Percentiles rank a stretch among this genome's conserved stretches.
Evolutionary conservation across 2,113 vertebrate species (phyloP).

Genomic region (Perca fluviatilis): DNA sequence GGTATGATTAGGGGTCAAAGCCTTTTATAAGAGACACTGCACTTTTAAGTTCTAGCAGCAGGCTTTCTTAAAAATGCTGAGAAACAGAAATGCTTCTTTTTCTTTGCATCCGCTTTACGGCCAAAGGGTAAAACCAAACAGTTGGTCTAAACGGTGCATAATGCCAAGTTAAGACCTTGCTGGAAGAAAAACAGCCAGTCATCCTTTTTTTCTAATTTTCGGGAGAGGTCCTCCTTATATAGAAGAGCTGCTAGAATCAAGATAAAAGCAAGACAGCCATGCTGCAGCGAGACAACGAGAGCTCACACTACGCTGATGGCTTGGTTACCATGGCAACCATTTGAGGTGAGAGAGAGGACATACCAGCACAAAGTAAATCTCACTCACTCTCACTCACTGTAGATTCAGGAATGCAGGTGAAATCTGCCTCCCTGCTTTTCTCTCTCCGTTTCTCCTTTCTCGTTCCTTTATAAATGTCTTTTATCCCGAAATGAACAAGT

Average conservation of each 20-base stretch:
- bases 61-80: conserved; percentile 43
- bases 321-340: conserved; percentile 66
- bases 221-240: conserved; percentile 30
- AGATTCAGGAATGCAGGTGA: conserved; percentile 75
- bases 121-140: conserved; percentile 59
- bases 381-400: too few relatives aligned
- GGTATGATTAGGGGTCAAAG: conserved; percentile 37
- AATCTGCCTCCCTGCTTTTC: conserved; percentile 41
- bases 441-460: conserved; percentile 21
- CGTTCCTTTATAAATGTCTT: conserved; percentile 42
- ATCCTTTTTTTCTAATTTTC: conserved; percentile 53
- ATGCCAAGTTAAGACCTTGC: conserved; percentile 47
- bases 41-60: conserved; percentile 43
- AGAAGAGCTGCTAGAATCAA: conserved; percentile 37
- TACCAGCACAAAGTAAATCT: conserved; percentile 66
- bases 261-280: conserved; percentile 58
- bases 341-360: conserved; percentile 78
- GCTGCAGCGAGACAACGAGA: conserved; percentile 39
- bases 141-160: conserved; percentile 44
- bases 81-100: conserved; percentile 35
- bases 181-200: conserved; percentile 59
- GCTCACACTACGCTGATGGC: conserved; percentile 48
- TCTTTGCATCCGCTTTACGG: conserved; percentile 8
- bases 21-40: conserved; percentile 27
- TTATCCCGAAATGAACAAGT: conserved; percentile 30